Evolutionary conservation across 2,888 invertebrate species (phyloP), one percentile per base, ranked within the genome.

Genomic region (Monopis laevigella): DNA sequence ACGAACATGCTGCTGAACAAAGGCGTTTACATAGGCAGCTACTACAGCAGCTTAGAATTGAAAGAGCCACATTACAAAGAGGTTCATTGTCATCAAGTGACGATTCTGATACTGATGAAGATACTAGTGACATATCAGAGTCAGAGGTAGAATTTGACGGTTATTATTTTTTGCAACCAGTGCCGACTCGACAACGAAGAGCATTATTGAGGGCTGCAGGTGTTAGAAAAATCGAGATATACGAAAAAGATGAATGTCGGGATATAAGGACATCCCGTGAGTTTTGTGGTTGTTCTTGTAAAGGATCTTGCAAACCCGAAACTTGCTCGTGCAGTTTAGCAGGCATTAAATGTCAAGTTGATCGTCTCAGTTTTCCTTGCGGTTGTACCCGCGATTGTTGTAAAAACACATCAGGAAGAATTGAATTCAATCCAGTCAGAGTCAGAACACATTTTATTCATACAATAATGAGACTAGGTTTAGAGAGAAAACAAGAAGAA

Each of bases 271-370:
- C 90, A 17, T 96, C 96, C 4, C 84, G 97, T 12, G 97, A 98
- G 64, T 91, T 93, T 55, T 96, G 96, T 67, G 96, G 96, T 29
- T 96, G 96, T 66, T 88, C 90, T 35, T 96, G 96, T 63, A 91
- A 94, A 67, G 92, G 92, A 39, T 89, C 90, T 59, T 98, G 98
- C 75, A 94, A 96, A 80, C 98, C 98, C 1, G 96, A 96, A 56
- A 94, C 89, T 14, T 98, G 98, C 68, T 89, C 92, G 11, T 98
- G 98, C 75, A 93, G 95, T 64, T 87, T 92, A 60, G 93, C 93
- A 32, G 96, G 96, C 46, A 98, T 98, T 51, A 96, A 97, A 81
- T 98, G 98, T 67, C 97, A 97, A 84, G 97, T 98, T 41, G 98
- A 98, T 71, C 86, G 98, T 46, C 84, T 93, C 45, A 95, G 93